Conservation (phyloP, 92 coral and sea anemone genomes). For the Anthopleura xanthogrammica region DNA sequence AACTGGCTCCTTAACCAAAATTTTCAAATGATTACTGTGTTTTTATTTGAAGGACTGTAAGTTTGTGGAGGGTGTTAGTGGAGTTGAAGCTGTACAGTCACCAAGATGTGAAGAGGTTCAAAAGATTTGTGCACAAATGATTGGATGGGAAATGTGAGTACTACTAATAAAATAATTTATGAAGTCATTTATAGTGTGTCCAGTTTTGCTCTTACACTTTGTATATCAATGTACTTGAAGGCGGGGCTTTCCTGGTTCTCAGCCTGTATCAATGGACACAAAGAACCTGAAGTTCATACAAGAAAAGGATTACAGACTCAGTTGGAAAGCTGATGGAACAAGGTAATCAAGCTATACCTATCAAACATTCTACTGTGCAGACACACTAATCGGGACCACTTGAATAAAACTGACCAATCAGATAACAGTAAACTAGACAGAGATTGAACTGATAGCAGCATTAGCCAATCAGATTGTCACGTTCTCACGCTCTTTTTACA, state of each 20-base stretch:
- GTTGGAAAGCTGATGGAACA: constrained; percentile 99
- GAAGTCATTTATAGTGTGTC: background rate
- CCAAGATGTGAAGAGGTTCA: constrained; percentile 77
- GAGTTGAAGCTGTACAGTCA: constrained; percentile 71
- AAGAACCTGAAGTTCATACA: constrained; percentile 66
- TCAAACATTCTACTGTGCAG: background rate
- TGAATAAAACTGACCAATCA: too few species aligned
- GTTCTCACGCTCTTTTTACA: too few species aligned
- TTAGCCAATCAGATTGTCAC: too few species aligned
- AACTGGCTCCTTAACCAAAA: too few species aligned
- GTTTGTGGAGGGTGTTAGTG: constrained; percentile 88
- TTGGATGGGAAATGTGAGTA: constrained; percentile 74
- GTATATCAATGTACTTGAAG: constrained; percentile 25
- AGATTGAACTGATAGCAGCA: too few species aligned
- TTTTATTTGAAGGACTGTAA: constrained; percentile 66
- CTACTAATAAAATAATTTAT: background rate
- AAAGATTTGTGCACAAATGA: constrained; percentile 69
- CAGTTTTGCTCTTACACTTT: background rate
- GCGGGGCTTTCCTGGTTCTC: constrained; percentile 91
- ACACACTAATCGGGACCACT: too few species aligned
- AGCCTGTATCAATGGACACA: constrained; percentile 97
- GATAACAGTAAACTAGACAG: too few species aligned
- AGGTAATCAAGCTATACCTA: constrained; percentile 44
- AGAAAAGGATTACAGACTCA: constrained; percentile 88
- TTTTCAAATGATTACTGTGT: too few species aligned